Base-by-base conservation (phyloP, 1,140 invertebrate genomes). In the Rhopalosiphum maidis region DNA sequence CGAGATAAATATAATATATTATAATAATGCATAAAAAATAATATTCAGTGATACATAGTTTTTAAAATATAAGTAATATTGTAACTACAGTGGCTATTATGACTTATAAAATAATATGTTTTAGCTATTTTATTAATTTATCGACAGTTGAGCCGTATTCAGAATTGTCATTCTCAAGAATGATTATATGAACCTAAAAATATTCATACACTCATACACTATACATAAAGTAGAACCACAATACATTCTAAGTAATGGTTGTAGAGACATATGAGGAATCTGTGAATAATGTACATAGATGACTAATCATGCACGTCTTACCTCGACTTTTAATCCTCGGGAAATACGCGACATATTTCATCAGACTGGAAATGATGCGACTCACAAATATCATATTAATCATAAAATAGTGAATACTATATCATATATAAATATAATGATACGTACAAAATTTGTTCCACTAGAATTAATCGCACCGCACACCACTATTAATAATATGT, bases 351-450 rank as follows among this genome's bases (percentile, higher is more conserved):
- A 77, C 60, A 18, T n/a, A 1, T 77, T n/a, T 77, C 15, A 77
- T 15, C 30, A 2, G 30, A n/a, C 60, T 77, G n/a, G n/a, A 77
- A 77, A 77, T 68, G 30, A 77, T 77, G 60, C n/a, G n/a, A 5
- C 11, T 77, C 30, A n/a, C 60, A 77, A 68, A 68, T 68, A 68
- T 11, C 60, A 68, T 68, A 68, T 60, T 60, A 60, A 77, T 77
- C 30, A 77, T 35, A 77, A 77, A 77, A 77, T 77, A 21, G 60
- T 77, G 30, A 77, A 77, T 77, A 77, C n/a, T 60, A 60, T 77
- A 77, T n/a, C 30, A 77, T 77, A n/a, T 77, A 18, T 77, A 77
- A n/a, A 77, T 77, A 77, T 77, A n/a, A 77, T 77, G n/a, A 77
- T 77, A n/a, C 30, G 30, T n/a, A 77, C 15, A n/a, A n/a, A n/a